Evolutionary conservation across 2,113 vertebrate species (phyloP).

Genomic region (Neodontobutis hainanensis): DNA sequence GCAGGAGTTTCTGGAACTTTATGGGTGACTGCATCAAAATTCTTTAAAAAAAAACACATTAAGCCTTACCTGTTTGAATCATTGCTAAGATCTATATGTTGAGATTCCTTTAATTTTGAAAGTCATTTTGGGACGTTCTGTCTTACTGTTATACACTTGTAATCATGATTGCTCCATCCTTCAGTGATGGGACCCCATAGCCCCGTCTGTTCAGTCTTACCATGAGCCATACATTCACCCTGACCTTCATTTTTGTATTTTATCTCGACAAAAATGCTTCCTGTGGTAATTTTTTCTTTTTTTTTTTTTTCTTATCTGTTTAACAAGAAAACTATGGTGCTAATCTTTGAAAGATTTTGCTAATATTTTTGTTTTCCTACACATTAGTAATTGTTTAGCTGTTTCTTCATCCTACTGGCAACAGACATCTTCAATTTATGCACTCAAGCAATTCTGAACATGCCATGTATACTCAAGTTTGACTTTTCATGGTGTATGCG

Average conservation of each 20-base stretch:
- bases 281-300: conserved; percentile 30
- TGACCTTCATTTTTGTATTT: conserved; percentile 52
- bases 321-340: conserved; percentile 68
- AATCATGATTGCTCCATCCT: conserved; percentile 59
- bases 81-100: conserved; percentile 42
- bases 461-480: conserved; percentile 18
- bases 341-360: conserved; percentile 61
- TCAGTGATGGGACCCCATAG: conserved; percentile 40
- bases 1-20: conserved; percentile 14
- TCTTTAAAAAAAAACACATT: conserved; percentile 49
- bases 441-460: conserved; percentile 37
- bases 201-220: conserved; percentile 49
- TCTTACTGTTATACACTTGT: conserved; percentile 31
- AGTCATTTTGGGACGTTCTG: background rate
- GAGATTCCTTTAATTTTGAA: conserved; percentile 42
- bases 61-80: conserved; percentile 70
- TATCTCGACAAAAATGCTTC: conserved; percentile 36
- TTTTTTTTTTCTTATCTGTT: conserved; percentile 28
- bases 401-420: conserved; percentile 54
- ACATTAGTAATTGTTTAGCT: conserved; percentile 53
- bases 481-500: background rate
- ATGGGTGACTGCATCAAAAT: conserved; percentile 32
- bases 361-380: conserved; percentile 33
- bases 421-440: conserved; percentile 39
- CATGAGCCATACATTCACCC: conserved; percentile 66